phyloP scores from a whole-genome alignment of 2,797 vertebrate genomes.

The Manis pentadactyla region DNA sequence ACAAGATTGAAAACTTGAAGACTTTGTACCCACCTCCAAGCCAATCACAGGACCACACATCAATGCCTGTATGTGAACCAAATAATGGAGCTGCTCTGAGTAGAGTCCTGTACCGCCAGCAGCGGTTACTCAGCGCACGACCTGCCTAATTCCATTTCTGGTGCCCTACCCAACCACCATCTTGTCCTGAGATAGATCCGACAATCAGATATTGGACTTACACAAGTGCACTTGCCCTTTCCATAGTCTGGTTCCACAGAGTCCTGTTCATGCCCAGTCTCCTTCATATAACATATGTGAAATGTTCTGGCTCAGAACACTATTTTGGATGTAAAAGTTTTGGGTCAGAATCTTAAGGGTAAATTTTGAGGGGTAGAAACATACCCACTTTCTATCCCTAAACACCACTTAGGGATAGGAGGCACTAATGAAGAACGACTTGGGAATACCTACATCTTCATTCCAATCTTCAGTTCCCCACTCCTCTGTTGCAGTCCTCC shows the following conservation, averaged over 20 bases:
- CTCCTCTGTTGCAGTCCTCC: slow-evolving; percentile 96
- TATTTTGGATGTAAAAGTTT: slow-evolving; percentile 82
- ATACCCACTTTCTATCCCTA: slow-evolving; percentile 77
- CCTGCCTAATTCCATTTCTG: slow-evolving; percentile 45
- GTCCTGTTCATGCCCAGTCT: slow-evolving; percentile 78
- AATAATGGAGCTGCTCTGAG: background rate
- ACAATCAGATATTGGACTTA: slow-evolving; percentile 78
- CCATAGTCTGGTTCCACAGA: slow-evolving; percentile 80
- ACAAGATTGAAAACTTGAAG: background rate
- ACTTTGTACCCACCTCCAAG: slow-evolving; percentile 1
- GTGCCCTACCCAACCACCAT: slow-evolving; percentile 66
- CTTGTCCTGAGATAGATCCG: slow-evolving; percentile 69
- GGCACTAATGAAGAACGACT: slow-evolving; percentile 26
- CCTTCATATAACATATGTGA: slow-evolving; percentile 80
- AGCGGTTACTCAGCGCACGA: background rate
- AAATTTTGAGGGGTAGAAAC: slow-evolving; percentile 72
- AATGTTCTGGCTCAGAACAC: slow-evolving; percentile 80
- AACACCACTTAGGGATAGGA: slow-evolving; percentile 74
- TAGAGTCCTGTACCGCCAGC: background rate
- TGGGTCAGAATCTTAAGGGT: slow-evolving; percentile 77
- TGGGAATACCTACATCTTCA: slow-evolving; percentile 94
- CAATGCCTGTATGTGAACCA: background rate
- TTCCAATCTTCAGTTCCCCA: slow-evolving; percentile 99
- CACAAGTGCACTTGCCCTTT: slow-evolving; percentile 78
- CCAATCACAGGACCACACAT: background rate